These are phyloP conservation scores for Drosophila trichaetosa DNA, from an alignment of 2,888 invertebrate species.

Conservation along the genomic window DNA sequence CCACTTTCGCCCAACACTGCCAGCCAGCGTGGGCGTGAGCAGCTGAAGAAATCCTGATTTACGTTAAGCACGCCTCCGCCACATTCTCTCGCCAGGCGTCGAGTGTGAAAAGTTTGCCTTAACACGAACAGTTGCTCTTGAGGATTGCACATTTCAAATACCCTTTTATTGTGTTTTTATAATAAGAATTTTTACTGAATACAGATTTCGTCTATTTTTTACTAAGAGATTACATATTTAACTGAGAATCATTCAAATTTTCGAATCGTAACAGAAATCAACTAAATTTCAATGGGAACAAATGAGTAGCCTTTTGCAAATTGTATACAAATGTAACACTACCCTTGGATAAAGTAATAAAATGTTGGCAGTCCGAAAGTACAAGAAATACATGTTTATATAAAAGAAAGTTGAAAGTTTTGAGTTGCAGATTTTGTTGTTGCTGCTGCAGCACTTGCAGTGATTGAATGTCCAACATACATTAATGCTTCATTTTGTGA, in stretches of 20 bases:
- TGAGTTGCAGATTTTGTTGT: slow-evolving; percentile 39
- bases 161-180: slow-evolving; percentile 1
- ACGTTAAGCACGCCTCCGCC: slow-evolving; percentile 39
- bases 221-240: not conserved
- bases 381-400: slow-evolving; percentile 64
- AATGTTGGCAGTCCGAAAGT: slow-evolving; percentile 33
- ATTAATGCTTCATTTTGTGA: slow-evolving; percentile 28
- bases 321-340: not conserved
- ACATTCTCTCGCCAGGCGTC: slow-evolving; percentile 15
- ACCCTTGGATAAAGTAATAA: not conserved
- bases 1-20: slow-evolving; percentile 52
- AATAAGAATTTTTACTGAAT: not conserved
- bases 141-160: not conserved
- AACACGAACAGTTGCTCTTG: not conserved
- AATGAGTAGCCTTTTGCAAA: not conserved
- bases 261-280: not conserved
- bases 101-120: slow-evolving; percentile 63
- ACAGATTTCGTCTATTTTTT: not conserved
- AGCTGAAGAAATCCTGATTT: slow-evolving; percentile 61
- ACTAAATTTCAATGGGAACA: not conserved
- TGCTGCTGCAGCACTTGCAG: slow-evolving; percentile 52
- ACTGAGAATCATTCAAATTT: not conserved
- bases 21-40: slow-evolving; percentile 21
- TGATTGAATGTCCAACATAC: slow-evolving; percentile 66
- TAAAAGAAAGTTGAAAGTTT: slow-evolving; percentile 41